Base-by-base conservation (phyloP, 2,797 vertebrate species). In the Cynodonichthys magdalenae region DNA sequence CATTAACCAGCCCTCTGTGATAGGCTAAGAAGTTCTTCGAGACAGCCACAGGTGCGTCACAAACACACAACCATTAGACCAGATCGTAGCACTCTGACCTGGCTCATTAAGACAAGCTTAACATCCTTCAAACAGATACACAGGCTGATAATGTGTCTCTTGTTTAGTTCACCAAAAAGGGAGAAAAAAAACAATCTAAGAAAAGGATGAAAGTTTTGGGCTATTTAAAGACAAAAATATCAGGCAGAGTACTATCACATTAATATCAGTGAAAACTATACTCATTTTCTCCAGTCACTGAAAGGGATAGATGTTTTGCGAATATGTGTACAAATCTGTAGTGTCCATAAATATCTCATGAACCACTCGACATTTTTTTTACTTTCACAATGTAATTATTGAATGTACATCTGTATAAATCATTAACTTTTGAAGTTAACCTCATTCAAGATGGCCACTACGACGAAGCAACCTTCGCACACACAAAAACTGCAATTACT, bases 101-200 rank as follows among this genome's bases (percentile, higher is more conserved):
- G 28, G 44, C 24, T 50, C 69, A 54, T 64, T 71, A 62, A 50
- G 61, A 81, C 60, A 15, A 41, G 5, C 41, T 56, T 67, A 66
- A 65, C 57, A 56, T 67, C 67, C 36, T 62, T 42, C 11, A 48
- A 57, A 52, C 62, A 47, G 81, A 69, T 65, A 65, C 15, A 59
- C n/a, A 64, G 67, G 77, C 57, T 69, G 59, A 74, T 57, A 69
- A 69, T 42, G 15, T 17, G 29, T 29, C 53, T 24, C 36, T 41
- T 53, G 39, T 58, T 63, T 45, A 53, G n/a, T 36, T 20, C 5
- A 60, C 41, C 27, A 31, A 17, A 31, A 34, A 54, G 24, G 18
- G 5, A 15, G 17, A 39, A 20, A 50, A 10, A 39, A 39, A 39
- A 11, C 36, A 39, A 39, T 39, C 36, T 12, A 39, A 36, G 36